Base-by-base conservation (phyloP, 2,888 invertebrate genomes). In the Alloscopus bannaensis region DNA sequence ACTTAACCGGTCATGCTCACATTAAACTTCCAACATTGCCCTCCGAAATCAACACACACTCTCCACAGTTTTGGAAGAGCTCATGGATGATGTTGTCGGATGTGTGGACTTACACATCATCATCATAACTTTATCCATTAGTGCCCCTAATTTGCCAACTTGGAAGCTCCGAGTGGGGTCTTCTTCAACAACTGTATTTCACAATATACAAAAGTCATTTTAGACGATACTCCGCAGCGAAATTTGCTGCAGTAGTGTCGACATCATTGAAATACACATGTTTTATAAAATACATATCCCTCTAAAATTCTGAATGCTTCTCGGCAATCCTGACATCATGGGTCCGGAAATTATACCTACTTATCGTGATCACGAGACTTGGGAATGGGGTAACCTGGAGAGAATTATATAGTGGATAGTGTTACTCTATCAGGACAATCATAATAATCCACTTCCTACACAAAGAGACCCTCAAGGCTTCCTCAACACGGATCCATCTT, bases 141-240 rank as follows among this genome's bases (percentile, higher is more conserved):
- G 68, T 73, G 73, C 52, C 73, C 55, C 80, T 80, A 80, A 80
- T 80, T 80, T 80, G 80, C 80, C 80, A 80, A 80, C 80, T 80
- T 80, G 64, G 66, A 47, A 69, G 69, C 73, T 55, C 80, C 64
- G 40, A 69, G 73, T 80, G 80, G 80, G 80, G 80, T 80, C 80
- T 57, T 72, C 71, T 52, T n/a, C n/a, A n/a, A n/a, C n/a, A n/a
- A n/a, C n/a, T n/a, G n/a, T n/a, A n/a, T n/a, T n/a, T n/a, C n/a
- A n/a, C n/a, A n/a, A n/a, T n/a, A n/a, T n/a, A n/a, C n/a, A n/a
- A n/a, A n/a, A n/a, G n/a, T n/a, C n/a, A n/a, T n/a, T n/a, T n/a
- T n/a, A n/a, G n/a, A n/a, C n/a, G n/a, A n/a, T n/a, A n/a, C n/a
- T n/a, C n/a, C n/a, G n/a, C n/a, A n/a, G n/a, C n/a, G n/a, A n/a